phyloP scores from a whole-genome alignment of 23 tunicate species.

The Trididemnum clinides region DNA sequence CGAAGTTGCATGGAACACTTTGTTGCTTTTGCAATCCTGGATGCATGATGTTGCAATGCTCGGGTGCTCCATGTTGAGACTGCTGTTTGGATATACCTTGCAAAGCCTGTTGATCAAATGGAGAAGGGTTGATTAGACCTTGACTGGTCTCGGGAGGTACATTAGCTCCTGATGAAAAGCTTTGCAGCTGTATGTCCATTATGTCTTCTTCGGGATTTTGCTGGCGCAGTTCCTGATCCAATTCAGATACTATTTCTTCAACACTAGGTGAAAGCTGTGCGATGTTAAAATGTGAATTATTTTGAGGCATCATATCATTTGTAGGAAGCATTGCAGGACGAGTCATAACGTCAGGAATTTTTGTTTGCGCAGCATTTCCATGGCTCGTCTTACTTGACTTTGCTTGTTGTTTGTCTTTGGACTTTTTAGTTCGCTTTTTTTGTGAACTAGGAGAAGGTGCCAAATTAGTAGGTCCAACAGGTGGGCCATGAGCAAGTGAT shows the following conservation, averaged over 20 bases:
- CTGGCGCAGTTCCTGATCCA: constrained; percentile 57
- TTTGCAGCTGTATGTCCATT: constrained; percentile 71
- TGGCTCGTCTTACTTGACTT: constrained; percentile 26
- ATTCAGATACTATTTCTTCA: constrained; percentile 75
- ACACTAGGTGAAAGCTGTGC: constrained; percentile 67
- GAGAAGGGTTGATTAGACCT: not conserved
- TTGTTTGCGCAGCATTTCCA: not conserved
- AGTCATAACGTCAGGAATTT: not conserved
- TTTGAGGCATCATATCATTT: not conserved
- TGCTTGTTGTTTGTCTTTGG: constrained; percentile 59
- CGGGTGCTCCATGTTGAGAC: not conserved
- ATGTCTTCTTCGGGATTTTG: constrained; percentile 73
- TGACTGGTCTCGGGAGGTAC: constrained; percentile 29
- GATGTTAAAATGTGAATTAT: constrained; percentile 18
- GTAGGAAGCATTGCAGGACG: not conserved
- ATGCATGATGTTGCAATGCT: not conserved
- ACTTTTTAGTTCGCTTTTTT: constrained; percentile 50
- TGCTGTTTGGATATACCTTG: not conserved
- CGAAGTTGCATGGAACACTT: constrained; percentile 24
- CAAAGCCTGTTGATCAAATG: constrained; percentile 25
- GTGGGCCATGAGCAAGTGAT: not conserved
- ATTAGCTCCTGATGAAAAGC: constrained; percentile 52
- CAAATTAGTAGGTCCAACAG: not conserved
- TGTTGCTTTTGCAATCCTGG: constrained; percentile 36
- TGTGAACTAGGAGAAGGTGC: constrained; percentile 24